These are phyloP conservation scores for Isurus oxyrinchus DNA, from an alignment of 2,113 vertebrate genomes.

Conservation along the genomic window DNA sequence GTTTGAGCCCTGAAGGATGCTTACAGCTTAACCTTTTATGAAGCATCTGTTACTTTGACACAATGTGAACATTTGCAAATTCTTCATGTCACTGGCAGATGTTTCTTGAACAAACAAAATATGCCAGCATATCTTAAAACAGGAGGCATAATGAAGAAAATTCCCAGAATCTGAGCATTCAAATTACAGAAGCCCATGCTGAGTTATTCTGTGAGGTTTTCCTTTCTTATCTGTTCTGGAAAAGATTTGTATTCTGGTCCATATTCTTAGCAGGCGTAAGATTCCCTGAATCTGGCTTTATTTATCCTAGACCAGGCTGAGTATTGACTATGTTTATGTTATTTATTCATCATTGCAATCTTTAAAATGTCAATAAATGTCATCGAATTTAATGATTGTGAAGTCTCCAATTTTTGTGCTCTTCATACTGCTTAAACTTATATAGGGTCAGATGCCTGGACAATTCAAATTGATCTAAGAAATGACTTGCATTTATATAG, in stretches of 20 bases:
- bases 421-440: not conserved
- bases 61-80: constrained; percentile 10
- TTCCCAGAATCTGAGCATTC: not conserved
- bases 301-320: not conserved
- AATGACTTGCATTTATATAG: not conserved
- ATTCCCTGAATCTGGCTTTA: not conserved
- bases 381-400: not conserved
- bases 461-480: not conserved
- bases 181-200: not conserved
- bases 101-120: constrained; percentile 1
- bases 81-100: constrained; percentile 21
- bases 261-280: not conserved
- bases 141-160: not conserved
- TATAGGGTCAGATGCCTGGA: not conserved
- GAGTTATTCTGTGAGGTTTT: not conserved
- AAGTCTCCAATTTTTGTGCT: not conserved
- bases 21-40: not conserved
- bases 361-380: not conserved
- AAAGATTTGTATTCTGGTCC: not conserved
- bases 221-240: not conserved
- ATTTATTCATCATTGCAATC: not conserved
- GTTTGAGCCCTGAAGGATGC: not conserved
- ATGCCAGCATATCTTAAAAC: constrained; percentile 9
- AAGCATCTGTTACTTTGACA: constrained; percentile 29
- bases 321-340: not conserved